Percentiles rank a stretch among this genome's conserved stretches.
Evolutionary conservation across 2,888 invertebrate genomes (phyloP).

Genomic region (Pecten maximus): DNA sequence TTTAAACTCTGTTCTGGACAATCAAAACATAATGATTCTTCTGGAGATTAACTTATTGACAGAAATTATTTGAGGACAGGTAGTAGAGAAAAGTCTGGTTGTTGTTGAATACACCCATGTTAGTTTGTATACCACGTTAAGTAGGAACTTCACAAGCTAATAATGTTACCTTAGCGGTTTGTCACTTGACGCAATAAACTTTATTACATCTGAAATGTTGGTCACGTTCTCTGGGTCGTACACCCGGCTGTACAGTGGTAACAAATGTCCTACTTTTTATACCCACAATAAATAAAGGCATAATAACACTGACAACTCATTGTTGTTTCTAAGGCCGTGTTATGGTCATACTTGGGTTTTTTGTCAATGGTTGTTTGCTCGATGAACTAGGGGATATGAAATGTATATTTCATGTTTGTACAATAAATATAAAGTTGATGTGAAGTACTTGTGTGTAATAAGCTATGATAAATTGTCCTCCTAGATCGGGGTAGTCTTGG

Average conservation of each 20-base stretch:
- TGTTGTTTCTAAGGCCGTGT: neutral
- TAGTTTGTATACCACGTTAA: neutral
- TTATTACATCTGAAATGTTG: neutral
- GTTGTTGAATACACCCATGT: too few species aligned
- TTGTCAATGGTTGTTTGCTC: neutral
- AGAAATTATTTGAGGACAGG: too few species aligned
- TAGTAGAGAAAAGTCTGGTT: too few species aligned
- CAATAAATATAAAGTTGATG: neutral
- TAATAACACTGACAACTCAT: neutral
- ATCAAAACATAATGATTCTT: too few species aligned
- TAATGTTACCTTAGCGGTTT: neutral
- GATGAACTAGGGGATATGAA: neutral
- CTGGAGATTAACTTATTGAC: too few species aligned
- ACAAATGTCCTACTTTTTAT: neutral
- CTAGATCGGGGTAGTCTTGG: neutral
- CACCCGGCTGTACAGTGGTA: neutral
- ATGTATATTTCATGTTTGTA: conserved; percentile 15
- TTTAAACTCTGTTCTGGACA: too few species aligned
- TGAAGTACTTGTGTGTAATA: conserved; percentile 7
- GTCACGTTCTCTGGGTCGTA: neutral
- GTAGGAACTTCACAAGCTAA: neutral
- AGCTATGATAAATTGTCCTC: neutral
- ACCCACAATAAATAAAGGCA: neutral
- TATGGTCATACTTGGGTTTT: neutral
- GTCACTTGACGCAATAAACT: neutral